Evolutionary conservation across 1,140 invertebrate species (phyloP), one percentile per base, ranked within the genome.

Genomic region (Achatina immaculata): DNA sequence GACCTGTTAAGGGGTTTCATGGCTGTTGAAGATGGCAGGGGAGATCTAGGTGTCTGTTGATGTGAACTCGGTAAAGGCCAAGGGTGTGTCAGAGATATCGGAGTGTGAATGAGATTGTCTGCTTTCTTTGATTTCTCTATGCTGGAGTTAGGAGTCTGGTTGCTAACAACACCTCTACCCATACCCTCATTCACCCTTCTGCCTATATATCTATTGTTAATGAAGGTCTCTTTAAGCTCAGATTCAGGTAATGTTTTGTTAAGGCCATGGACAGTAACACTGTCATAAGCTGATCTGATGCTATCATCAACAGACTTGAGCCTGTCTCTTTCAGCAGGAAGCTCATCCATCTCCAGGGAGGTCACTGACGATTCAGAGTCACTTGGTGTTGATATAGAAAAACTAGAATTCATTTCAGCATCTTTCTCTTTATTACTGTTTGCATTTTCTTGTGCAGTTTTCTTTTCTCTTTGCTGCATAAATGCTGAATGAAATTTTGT

Each of bases 301-400:
- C 84, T 85, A 31, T 87, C 55, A 58, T 11, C 86, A 48, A 4
- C 58, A 19, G n/a, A 62, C 31, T 62, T 16, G 31, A 62, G n/a
- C n/a, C n/a, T n/a, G n/a, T n/a, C n/a, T n/a, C n/a, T n/a, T n/a
- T n/a, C n/a, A 28, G 84, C 81, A 36, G 79, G 84, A 65, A 86
- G 82, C 62, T 85, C 85, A n/a, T 85, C 82, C 74, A 84, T 82
- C 58, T 81, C 76, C 28, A 89, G 69, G 42, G 89, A 90, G 68
- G 86, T 89, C 24, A 83, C 66, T 24, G 87, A 88, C 0, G 87
- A 87, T 14, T 77, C 77, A 62, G 87, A 86, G 36, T 85, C 83
- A 80, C 84, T 88, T n/a, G 88, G 88, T 0, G 89, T 89, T 21
- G 89, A 90, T 51, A 89, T 85, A 1, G 88, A 89, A 80, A 89